Base-by-base conservation (phyloP, 2,888 invertebrate genomes). In the Ichneumoninae sp. region DNA sequence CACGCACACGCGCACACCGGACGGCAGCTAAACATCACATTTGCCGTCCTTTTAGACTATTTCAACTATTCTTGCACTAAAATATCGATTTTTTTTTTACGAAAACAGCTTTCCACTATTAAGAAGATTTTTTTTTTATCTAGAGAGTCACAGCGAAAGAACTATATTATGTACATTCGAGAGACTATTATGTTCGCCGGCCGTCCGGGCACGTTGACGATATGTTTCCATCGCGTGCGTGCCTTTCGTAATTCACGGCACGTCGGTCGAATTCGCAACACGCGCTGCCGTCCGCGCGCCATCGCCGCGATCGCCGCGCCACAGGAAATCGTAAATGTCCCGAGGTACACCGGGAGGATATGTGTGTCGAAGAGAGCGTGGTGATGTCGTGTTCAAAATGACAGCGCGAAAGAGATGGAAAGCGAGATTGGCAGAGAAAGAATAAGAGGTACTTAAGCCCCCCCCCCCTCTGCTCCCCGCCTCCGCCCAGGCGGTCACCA, bases 201-300 rank as follows among this genome's bases (percentile, higher is more conserved):
- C 13, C 44, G 44, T 30, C 65, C 52, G 19, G 65, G 47, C 47
- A 40, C 26, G 54, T 52, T 65, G 83, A 80, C 71, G 72, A 80
- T 80, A 80, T 72, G 76, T 72, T 77, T 44, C 62, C 68, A 77
- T 80, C 80, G 80, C 83, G 83, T 80, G 83, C 80, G 66, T 68
- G 76, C n/a, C 76, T 80, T 66, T 83, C 72, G 52, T 68, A 77
- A 83, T 83, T 80, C 80, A 72, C 80, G 77, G 62, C 83, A 80
- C 83, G 83, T 83, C 44, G 76, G 13, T 68, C 60, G 71, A 80
- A 83, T 83, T 83, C 80, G 80, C 80, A 70, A 83, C 80, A 69
- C 71, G 80, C 69, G 69, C 71, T 79, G 50, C 57, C 75, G 79
- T 52, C 72, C 74, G 71, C 60, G 72, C 52, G 69, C 30, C 79